A percentile compares a stretch with the other conserved stretches of the same genome.
Evolutionary conservation across 2,797 vertebrate genomes (phyloP).

Genomic region (Decapterus maruadsi): DNA sequence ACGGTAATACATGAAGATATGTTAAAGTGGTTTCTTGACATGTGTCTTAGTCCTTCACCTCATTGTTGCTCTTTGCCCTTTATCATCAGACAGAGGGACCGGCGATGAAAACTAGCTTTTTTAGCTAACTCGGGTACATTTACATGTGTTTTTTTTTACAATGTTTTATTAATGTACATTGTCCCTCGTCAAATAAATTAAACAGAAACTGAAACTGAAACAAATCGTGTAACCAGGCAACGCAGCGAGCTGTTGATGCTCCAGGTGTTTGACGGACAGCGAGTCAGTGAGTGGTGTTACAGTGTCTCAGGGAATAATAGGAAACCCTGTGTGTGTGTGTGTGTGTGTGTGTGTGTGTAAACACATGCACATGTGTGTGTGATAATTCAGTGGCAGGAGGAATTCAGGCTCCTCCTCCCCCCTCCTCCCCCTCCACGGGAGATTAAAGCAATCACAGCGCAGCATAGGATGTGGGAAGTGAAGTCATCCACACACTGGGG

Average conservation of each 20-base stretch:
- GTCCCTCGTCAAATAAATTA: too few relatives aligned
- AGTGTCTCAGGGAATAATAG: too few relatives aligned
- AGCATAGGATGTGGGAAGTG: conserved; percentile 87
- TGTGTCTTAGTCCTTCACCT: too few relatives aligned
- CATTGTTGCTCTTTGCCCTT: too few relatives aligned
- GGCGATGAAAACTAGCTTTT: too few relatives aligned
- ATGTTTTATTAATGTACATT: too few relatives aligned
- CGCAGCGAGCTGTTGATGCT: background rate
- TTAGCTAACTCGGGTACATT: too few relatives aligned
- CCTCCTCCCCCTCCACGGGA: conserved; percentile 71
- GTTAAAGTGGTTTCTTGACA: too few relatives aligned
- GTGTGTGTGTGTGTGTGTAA: conserved; percentile 34
- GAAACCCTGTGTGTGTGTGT: conserved; percentile 20
- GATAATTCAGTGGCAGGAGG: conserved; percentile 76
- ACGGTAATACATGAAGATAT: too few relatives aligned
- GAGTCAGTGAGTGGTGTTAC: background rate
- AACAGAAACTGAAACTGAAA: too few relatives aligned
- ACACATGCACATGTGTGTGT: conserved; percentile 55
- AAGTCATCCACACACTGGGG: conserved; percentile 84
- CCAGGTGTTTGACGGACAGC: conserved; percentile 22
- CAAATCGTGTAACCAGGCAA: background rate
- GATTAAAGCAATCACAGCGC: conserved; percentile 83
- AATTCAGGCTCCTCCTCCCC: conserved; percentile 77
- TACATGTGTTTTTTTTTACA: too few relatives aligned
- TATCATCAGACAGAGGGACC: too few relatives aligned